Evolutionary conservation across 2,797 vertebrate genomes (phyloP).

Genomic region (Simalia tracyae): DNA sequence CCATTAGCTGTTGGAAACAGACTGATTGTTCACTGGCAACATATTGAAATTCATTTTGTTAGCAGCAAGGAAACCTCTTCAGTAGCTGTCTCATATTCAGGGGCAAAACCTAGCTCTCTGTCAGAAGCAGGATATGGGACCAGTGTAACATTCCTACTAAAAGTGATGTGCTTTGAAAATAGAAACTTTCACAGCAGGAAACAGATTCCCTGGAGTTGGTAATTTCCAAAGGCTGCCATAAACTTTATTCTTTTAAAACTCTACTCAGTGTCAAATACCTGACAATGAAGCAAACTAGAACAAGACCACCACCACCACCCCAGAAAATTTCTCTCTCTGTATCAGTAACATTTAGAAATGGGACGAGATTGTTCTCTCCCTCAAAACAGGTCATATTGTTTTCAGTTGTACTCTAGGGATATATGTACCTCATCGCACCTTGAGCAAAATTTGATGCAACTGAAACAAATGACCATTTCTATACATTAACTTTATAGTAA

Average conservation of each 20-base stretch:
- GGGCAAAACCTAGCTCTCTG: constrained; percentile 72
- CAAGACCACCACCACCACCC: constrained; percentile 68
- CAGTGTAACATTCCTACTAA: constrained; percentile 78
- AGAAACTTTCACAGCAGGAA: constrained; percentile 88
- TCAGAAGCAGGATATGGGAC: constrained; percentile 80
- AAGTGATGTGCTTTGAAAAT: constrained; percentile 86
- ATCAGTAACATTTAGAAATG: constrained; percentile 77
- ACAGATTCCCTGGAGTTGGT: constrained; percentile 80
- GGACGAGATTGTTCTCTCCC: constrained; percentile 63
- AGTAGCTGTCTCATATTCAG: constrained; percentile 71
- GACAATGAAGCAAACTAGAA: constrained; percentile 81
- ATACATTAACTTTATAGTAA: constrained; percentile 67
- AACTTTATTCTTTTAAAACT: constrained; percentile 84
- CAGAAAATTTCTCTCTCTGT: constrained; percentile 72
- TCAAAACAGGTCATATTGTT: constrained; percentile 71
- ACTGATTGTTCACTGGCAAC: constrained; percentile 64
- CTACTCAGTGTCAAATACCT: constrained; percentile 87
- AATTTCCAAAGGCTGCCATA: constrained; percentile 83
- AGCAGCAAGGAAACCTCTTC: constrained; percentile 73
- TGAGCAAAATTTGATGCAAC: constrained; percentile 71
- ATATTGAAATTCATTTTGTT: constrained; percentile 76
- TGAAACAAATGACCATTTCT: constrained; percentile 66
- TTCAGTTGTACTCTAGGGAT: constrained; percentile 70
- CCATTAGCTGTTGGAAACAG: constrained; percentile 65
- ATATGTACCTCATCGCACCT: constrained; percentile 65